Percentiles rank a stretch among this genome's conserved stretches.
phyloP scores from a whole-genome alignment of 2,888 invertebrate species.

The Ochropacha duplaris region DNA sequence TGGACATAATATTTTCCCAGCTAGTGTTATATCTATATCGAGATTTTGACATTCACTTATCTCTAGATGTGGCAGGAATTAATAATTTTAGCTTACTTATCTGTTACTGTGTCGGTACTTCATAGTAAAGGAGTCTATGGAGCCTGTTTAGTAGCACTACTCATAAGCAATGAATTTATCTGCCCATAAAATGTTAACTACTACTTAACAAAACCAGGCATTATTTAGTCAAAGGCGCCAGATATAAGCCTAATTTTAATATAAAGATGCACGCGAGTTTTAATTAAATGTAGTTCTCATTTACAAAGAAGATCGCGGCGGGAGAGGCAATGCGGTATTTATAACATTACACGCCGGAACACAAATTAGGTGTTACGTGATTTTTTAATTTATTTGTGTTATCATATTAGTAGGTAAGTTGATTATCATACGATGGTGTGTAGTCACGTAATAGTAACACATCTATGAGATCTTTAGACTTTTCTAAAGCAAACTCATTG shows the following conservation, averaged over 20 bases:
- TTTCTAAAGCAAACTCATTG: background rate
- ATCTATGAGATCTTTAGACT: background rate
- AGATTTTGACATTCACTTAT: too few relatives aligned
- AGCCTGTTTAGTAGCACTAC: constrained; percentile 13
- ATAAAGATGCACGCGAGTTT: background rate
- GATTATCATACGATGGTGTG: constrained; percentile 9
- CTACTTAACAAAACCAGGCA: constrained; percentile 13
- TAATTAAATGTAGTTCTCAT: background rate
- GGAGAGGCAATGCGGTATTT: constrained; percentile 54
- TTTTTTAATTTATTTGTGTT: constrained; percentile 13
- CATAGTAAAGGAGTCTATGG: too few relatives aligned
- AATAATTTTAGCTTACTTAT: too few relatives aligned
- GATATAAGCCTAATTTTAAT: background rate
- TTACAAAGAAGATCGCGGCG: constrained; percentile 35
- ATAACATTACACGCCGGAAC: constrained; percentile 37
- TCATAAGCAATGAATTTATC: constrained; percentile 16
- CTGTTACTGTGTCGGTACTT: too few relatives aligned
- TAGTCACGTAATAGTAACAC: constrained; percentile 11
- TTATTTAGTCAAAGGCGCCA: background rate
- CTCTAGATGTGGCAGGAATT: too few relatives aligned
- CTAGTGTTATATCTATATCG: too few relatives aligned
- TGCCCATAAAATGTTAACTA: constrained; percentile 27
- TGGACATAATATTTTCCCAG: too few relatives aligned
- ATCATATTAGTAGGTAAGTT: too few relatives aligned
- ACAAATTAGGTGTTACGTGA: constrained; percentile 22